Evolutionary conservation across 2,113 vertebrate species (phyloP).

Genomic region (Pheucticus melanocephalus): DNA sequence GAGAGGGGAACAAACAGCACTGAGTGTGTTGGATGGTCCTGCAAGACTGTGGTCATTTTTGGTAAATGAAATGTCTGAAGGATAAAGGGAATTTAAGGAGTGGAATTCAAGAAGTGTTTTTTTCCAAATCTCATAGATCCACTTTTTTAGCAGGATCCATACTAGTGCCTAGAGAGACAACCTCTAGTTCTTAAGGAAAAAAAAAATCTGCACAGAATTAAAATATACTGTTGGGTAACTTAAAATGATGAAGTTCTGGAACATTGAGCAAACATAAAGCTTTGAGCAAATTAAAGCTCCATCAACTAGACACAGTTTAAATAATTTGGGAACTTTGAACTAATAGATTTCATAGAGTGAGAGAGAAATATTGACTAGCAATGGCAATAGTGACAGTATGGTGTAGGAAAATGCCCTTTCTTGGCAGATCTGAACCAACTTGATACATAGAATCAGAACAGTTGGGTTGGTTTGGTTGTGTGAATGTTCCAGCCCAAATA

Average conservation of each 20-base stretch:
- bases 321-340: neutral
- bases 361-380: neutral
- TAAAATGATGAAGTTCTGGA: neutral
- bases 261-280: neutral
- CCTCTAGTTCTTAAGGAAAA: neutral
- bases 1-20: neutral
- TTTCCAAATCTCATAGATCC: neutral
- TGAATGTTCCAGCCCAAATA: neutral
- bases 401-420: neutral
- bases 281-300: neutral
- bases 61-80: neutral
- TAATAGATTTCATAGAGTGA: neutral
- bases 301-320: neutral
- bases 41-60: neutral
- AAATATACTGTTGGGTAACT: neutral
- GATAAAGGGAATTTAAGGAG: neutral
- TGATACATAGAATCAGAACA: neutral
- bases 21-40: neutral
- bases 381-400: neutral
- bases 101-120: neutral
- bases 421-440: neutral
- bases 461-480: neutral
- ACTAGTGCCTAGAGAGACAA: neutral
- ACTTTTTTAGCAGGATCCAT: neutral
- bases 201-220: neutral